Conservation (phyloP, 92 coral and sea anemone species). For the Actinernus sp. region DNA sequence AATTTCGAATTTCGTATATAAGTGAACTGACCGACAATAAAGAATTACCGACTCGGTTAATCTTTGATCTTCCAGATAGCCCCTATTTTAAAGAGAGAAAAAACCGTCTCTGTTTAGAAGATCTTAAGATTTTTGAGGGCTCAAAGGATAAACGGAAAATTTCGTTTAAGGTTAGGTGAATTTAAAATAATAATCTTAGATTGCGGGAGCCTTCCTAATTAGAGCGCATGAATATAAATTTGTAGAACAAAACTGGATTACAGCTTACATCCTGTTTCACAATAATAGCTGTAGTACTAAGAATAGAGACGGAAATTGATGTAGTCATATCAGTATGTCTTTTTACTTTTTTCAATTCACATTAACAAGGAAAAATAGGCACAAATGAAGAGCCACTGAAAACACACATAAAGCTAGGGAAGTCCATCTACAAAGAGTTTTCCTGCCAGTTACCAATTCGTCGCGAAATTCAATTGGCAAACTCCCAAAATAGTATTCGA, state of each 20-base stretch:
- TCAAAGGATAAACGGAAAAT: too few relatives aligned
- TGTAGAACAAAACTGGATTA: constrained; percentile 82
- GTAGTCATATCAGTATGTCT: constrained; percentile 69
- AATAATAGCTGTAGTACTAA: constrained; percentile 55
- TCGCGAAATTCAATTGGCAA: too few relatives aligned
- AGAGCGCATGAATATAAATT: constrained; percentile 69
- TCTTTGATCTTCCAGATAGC: constrained; percentile 68
- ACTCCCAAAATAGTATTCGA: too few relatives aligned
- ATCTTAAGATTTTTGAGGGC: too few relatives aligned
- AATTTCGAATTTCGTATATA: constrained; percentile 69
- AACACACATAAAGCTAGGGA: not conserved
- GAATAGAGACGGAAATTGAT: constrained; percentile 77
- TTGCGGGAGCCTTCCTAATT: constrained; percentile 67
- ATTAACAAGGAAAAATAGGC: constrained; percentile 60
- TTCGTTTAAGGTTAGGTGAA: not conserved
- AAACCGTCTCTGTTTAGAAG: too few relatives aligned
- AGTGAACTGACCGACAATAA: constrained; percentile 46
- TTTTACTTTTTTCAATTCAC: constrained; percentile 71
- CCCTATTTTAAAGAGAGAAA: not conserved
- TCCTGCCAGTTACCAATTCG: too few relatives aligned
- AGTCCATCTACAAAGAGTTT: too few relatives aligned
- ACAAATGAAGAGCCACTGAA: not conserved
- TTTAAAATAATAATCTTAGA: constrained; percentile 2
- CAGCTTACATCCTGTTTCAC: constrained; percentile 82
- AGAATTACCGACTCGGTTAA: constrained; percentile 30